phyloP scores from a whole-genome alignment of 2,113 vertebrate genomes.

The Canis aureus region DNA sequence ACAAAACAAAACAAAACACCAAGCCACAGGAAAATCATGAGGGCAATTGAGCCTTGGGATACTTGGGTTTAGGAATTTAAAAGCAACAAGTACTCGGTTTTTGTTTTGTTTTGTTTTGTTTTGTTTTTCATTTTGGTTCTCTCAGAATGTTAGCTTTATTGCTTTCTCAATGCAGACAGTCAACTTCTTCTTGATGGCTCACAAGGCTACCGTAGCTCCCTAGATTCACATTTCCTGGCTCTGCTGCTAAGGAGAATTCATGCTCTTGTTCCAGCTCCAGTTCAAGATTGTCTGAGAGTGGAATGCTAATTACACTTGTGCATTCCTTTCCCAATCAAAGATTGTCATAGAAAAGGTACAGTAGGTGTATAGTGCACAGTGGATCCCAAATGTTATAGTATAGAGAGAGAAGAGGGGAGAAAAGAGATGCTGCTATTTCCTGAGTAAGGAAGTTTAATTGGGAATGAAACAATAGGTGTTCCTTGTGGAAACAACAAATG shows the following conservation, averaged over 20 bases:
- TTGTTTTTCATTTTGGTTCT: neutral
- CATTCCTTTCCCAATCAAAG: neutral
- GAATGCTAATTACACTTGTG: neutral
- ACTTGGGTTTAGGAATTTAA: neutral
- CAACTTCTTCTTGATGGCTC: neutral
- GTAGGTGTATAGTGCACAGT: neutral
- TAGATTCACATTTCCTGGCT: neutral
- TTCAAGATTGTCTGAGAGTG: neutral
- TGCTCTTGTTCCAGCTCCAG: neutral
- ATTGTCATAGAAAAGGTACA: neutral
- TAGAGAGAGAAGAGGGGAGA: neutral
- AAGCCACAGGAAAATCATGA: neutral
- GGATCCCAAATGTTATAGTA: neutral
- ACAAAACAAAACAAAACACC: neutral
- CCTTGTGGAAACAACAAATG: neutral
- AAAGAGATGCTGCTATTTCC: neutral
- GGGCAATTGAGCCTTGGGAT: neutral
- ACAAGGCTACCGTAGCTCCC: neutral
- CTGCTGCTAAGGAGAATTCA: neutral
- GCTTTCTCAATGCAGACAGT: neutral
- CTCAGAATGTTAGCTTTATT: neutral
- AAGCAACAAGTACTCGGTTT: neutral
- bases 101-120: neutral
- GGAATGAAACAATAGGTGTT: neutral
- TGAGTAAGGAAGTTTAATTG: neutral